Base-by-base conservation (phyloP, 1,140 invertebrate genomes). In the Heliconius hewitsoni region DNA sequence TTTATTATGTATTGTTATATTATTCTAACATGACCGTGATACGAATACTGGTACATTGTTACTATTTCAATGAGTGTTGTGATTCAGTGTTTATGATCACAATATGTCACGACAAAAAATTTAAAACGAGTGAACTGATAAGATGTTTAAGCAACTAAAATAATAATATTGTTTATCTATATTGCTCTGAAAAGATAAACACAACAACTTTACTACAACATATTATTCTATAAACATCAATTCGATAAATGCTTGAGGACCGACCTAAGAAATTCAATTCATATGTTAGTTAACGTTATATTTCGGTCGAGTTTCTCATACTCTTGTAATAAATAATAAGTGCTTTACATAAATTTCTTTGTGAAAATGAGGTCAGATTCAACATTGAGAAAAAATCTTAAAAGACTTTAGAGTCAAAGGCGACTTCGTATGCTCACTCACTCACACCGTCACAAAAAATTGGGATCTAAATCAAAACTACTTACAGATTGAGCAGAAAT, bases 1-100 rank as follows among this genome's bases (percentile, higher is more conserved):
- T 76, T 60, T 52, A 76, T 80, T 80, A 80, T 76, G 74, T 73
- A 80, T 80, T 80, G 79, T 80, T 60, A 80, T 75, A 73, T 76
- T 80, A 73, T 76, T 55, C 71, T 80, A 73, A 80, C 70, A 76
- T 70, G 79, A 73, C 71, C 74, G 79, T 80, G 79, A 76, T 72
- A 55, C 30, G 74, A 76, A 80, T 80, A 73, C 39, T 76, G 74
- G 70, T 66, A 30, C 60, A 66, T 66, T 76, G 74, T 72, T 80
- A 46, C 76, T 80, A 76, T 80, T 80, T 66, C 79, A 80, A 80
- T 80, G 66, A 76, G 74, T 76, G 66, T 76, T 72, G 37, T 76
- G 71, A 80, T 60, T 80, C 74, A 79, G 34, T 73, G 74, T 42
- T 37, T 46, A 27, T 76, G 39, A 46, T 50, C 57, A 16, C 23